Conservation (phyloP, 2,888 invertebrate species). For the Phortica magna region DNA sequence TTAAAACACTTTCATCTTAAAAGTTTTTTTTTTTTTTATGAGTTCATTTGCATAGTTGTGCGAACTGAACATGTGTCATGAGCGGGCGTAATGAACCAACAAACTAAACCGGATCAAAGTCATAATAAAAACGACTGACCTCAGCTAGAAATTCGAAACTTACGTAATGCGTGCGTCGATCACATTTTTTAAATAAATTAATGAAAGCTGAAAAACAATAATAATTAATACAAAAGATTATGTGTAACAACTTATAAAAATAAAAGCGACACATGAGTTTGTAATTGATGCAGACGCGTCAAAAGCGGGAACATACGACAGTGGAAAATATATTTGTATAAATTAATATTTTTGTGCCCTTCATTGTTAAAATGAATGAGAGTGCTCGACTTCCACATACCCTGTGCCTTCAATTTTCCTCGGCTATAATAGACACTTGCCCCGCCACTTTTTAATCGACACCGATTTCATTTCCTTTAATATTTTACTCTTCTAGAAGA, state of each 20-base stretch:
- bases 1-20: conserved; percentile 28
- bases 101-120: background rate
- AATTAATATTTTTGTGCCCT: too few species aligned
- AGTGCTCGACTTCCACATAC: too few species aligned
- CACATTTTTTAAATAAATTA: background rate
- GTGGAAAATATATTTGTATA: background rate
- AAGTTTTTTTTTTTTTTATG: too few species aligned
- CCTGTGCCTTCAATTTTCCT: too few species aligned
- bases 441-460: too few species aligned
- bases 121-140: background rate
- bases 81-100: conserved; percentile 14
- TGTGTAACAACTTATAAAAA: background rate
- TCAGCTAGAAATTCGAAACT: conserved; percentile 16
- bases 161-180: background rate
- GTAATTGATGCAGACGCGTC: background rate
- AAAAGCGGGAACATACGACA: background rate
- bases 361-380: background rate
- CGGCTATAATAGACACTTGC: too few species aligned
- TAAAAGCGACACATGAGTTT: background rate
- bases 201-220: background rate
- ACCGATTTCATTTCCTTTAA: too few species aligned
- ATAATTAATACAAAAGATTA: background rate
- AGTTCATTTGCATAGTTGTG: conserved; percentile 19
- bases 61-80: conserved; percentile 8
- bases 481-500: too few species aligned